Conservation (phyloP, 2,888 invertebrate genomes). For the Lagria hirta region DNA sequence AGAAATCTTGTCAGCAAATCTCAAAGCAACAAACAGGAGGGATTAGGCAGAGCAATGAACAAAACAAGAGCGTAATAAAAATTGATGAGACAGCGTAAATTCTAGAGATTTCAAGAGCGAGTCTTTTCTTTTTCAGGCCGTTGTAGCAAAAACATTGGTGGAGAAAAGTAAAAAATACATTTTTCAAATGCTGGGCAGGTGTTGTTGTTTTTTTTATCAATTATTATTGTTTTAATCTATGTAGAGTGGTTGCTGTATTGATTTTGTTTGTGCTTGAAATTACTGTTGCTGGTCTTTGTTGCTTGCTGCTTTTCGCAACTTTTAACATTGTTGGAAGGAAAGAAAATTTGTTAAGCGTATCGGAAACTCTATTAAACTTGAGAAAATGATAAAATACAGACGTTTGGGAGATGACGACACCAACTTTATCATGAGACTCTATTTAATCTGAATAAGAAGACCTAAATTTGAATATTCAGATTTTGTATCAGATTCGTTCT, state of each 20-base stretch:
- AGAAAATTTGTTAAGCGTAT: constrained; percentile 9
- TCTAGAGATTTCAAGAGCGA: constrained; percentile 8
- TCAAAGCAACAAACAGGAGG: constrained; percentile 29
- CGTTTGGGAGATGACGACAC: constrained; percentile 2
- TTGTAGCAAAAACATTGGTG: constrained; percentile 4
- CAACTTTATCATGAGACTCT: constrained; percentile 7
- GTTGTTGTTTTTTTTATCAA: no score
- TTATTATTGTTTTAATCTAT: no score
- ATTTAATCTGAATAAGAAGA: no score
- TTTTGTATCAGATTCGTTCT: no score
- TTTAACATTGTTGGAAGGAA: constrained; percentile 11
- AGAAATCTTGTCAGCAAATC: constrained; percentile 32
- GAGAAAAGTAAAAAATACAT: no score
- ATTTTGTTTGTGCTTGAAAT: no score
- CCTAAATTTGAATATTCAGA: no score
- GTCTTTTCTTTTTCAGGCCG: no score
- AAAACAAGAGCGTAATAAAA: constrained; percentile 32
- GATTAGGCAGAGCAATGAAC: constrained; percentile 30
- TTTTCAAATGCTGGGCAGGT: no score
- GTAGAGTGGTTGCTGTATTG: no score
- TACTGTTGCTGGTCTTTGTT: no score
- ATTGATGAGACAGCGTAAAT: constrained; percentile 32
- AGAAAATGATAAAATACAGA: constrained; percentile 2
- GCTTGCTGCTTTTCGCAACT: no score
- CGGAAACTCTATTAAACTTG: constrained; percentile 17